Percentiles rank a stretch among this genome's conserved stretches.
Conservation (phyloP, 2,888 invertebrate genomes). For the Diaperis boleti region DNA sequence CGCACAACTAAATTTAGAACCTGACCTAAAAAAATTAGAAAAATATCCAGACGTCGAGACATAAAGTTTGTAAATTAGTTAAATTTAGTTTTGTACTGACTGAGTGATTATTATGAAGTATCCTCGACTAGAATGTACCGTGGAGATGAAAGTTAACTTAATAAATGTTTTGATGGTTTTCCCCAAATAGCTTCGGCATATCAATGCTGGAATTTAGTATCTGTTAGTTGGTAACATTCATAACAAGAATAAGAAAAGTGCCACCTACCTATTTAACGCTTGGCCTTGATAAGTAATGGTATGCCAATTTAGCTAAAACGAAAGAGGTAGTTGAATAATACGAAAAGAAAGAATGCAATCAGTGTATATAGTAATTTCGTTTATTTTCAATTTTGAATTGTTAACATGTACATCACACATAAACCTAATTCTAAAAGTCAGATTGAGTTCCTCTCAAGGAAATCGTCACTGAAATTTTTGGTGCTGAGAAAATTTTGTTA, state of each 20-base stretch:
- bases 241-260: slow-evolving; percentile 58
- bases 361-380: slow-evolving; percentile 61
- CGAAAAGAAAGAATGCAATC: slow-evolving; percentile 57
- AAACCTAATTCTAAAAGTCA: slow-evolving; percentile 60
- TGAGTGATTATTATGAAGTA: slow-evolving; percentile 29
- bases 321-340: slow-evolving; percentile 41
- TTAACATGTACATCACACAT: slow-evolving; percentile 69
- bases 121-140: slow-evolving; percentile 15
- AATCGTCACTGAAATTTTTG: slow-evolving; percentile 52
- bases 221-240: slow-evolving; percentile 58
- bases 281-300: slow-evolving; percentile 39
- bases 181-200: slow-evolving; percentile 27
- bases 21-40: slow-evolving; percentile 23
- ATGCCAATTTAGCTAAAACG: slow-evolving; percentile 52
- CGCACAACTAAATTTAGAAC: slow-evolving; percentile 18
- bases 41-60: background rate
- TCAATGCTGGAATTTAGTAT: slow-evolving; percentile 62
- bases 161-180: slow-evolving; percentile 29
- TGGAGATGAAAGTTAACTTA: slow-evolving; percentile 32
- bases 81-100: slow-evolving; percentile 22
- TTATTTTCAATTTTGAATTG: slow-evolving; percentile 67
- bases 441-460: slow-evolving; percentile 38
- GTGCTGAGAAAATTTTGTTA: slow-evolving; percentile 64
- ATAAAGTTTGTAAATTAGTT: slow-evolving; percentile 2
- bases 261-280: slow-evolving; percentile 63